Evolutionary conservation across 2,888 invertebrate species (phyloP).

Genomic region (Eristalis intricaria): DNA sequence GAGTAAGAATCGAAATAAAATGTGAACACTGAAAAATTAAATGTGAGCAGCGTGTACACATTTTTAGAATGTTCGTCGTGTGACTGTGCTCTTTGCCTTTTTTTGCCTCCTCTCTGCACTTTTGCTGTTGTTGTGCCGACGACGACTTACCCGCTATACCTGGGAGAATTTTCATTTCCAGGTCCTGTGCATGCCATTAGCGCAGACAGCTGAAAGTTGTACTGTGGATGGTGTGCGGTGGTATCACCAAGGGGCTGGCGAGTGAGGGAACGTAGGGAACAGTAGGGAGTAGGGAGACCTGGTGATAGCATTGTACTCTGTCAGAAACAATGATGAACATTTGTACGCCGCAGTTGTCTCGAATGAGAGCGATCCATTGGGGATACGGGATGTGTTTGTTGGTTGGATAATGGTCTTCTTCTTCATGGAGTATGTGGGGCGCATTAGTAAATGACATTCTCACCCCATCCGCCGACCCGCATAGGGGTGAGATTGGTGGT

Average conservation of each 20-base stretch:
- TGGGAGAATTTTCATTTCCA: constrained; percentile 59
- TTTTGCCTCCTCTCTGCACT: constrained; percentile 6
- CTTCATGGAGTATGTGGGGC: constrained; percentile 63
- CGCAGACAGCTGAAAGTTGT: constrained; percentile 58
- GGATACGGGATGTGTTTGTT: constrained; percentile 65
- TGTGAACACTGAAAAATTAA: constrained; percentile 60
- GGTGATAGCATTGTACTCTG: constrained; percentile 68
- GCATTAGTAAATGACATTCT: constrained; percentile 71
- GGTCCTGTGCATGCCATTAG: constrained; percentile 64
- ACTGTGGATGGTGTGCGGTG: neutral
- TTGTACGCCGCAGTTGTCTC: constrained; percentile 66
- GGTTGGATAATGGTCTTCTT: constrained; percentile 68
- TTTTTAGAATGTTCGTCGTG: constrained; percentile 57
- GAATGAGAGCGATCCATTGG: constrained; percentile 63
- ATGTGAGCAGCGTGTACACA: constrained; percentile 54
- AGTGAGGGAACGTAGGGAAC: neutral
- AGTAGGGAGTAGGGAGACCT: constrained; percentile 11
- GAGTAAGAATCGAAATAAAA: constrained; percentile 47
- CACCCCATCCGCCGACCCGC: constrained; percentile 22
- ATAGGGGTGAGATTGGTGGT: neutral
- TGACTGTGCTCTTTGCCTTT: constrained; percentile 7
- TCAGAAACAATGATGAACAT: constrained; percentile 70
- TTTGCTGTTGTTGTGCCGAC: neutral
- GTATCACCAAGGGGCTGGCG: neutral
- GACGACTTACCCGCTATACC: constrained; percentile 12